These are phyloP conservation scores for Cyclophora punctaria DNA, from an alignment of 2,888 invertebrate genomes.

Conservation along the genomic window DNA sequence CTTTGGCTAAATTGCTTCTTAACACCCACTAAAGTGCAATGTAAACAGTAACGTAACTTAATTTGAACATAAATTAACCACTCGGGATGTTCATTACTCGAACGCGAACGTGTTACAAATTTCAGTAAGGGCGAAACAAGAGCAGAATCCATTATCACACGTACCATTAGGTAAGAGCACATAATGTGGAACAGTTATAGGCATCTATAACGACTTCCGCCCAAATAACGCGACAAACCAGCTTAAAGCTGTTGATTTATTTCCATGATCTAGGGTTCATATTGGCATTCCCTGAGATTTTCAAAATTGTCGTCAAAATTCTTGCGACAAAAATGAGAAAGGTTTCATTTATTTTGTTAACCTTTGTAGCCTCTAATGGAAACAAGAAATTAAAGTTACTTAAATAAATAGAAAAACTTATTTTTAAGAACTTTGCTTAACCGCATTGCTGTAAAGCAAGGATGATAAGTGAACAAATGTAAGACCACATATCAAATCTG, in stretches of 20 bases:
- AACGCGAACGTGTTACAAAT: slow-evolving; percentile 21
- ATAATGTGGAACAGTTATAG: slow-evolving; percentile 6
- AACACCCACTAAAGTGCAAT: slow-evolving; percentile 4
- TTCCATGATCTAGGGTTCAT: neutral
- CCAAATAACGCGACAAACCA: neutral
- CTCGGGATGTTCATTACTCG: slow-evolving; percentile 21
- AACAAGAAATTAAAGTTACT: no score
- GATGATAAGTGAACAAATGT: no score
- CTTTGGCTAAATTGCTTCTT: slow-evolving; percentile 1
- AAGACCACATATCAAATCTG: no score
- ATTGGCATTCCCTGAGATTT: no score
- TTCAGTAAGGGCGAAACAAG: slow-evolving; percentile 13
- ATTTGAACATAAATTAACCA: slow-evolving; percentile 24
- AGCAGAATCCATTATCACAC: slow-evolving; percentile 11
- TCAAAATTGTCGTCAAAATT: no score
- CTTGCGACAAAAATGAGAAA: no score
- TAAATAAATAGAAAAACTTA: no score
- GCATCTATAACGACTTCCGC: neutral
- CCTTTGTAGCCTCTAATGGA: no score
- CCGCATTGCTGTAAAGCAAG: no score
- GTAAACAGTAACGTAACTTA: slow-evolving; percentile 20
- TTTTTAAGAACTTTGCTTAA: no score
- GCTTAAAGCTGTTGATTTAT: neutral
- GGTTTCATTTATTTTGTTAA: no score
- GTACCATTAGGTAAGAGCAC: slow-evolving; percentile 8